These are phyloP conservation scores for Andinoacara biseriatus DNA, from an alignment of 2,113 vertebrate species.

Conservation along the genomic window DNA sequence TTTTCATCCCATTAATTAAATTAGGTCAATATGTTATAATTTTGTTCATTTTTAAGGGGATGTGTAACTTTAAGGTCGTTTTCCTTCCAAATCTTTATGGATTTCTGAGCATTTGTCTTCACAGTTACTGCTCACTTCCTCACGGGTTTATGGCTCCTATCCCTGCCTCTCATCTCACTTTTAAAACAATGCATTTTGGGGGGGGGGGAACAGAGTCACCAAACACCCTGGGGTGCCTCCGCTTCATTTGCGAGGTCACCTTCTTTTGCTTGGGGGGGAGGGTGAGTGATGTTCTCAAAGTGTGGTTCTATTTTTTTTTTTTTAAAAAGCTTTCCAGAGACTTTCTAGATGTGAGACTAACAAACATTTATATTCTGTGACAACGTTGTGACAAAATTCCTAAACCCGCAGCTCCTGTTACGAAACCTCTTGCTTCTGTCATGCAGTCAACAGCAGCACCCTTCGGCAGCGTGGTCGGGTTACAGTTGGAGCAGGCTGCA, in stretches of 20 bases:
- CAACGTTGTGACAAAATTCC: background rate
- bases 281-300: constrained; percentile 20
- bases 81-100: background rate
- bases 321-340: background rate
- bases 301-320: background rate
- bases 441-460: constrained; percentile 16
- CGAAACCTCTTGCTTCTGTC: constrained; percentile 10
- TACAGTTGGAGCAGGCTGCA: constrained; percentile 57
- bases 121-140: constrained; percentile 7
- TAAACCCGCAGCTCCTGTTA: background rate
- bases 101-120: background rate
- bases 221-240: constrained; percentile 24
- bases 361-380: background rate
- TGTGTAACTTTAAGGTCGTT: background rate
- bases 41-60: background rate
- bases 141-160: constrained; percentile 4
- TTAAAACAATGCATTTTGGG: background rate
- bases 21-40: background rate
- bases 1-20: background rate
- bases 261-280: constrained; percentile 58
- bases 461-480: constrained; percentile 5
- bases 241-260: constrained; percentile 68
- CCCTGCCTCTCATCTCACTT: constrained; percentile 9
- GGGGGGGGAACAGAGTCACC: constrained; percentile 31
- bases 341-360: background rate